Percentiles rank a stretch among this genome's conserved stretches.
Evolutionary conservation across 2,888 invertebrate species (phyloP).

Genomic region (Dicranocentrus wangi): DNA sequence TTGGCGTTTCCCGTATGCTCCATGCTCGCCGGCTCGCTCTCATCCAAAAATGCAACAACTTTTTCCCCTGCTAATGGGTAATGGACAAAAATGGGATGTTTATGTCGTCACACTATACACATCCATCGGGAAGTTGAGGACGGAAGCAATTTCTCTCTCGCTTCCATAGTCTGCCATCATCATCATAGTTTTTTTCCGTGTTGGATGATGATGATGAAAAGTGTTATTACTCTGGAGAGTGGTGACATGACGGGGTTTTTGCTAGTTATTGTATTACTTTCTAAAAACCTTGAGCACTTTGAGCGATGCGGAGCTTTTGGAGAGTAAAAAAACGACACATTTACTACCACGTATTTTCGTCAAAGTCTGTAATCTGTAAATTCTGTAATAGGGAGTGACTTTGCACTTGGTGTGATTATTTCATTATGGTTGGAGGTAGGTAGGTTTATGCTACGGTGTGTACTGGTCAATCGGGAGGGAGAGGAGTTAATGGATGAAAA

Average conservation of each 20-base stretch:
- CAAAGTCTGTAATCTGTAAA: conserved; percentile 32
- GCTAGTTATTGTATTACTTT: conserved; percentile 53
- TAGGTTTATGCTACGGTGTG: too few species aligned
- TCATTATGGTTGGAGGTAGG: conserved; percentile 42
- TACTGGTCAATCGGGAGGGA: too few species aligned
- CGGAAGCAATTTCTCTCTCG: conserved; percentile 55
- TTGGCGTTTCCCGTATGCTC: conserved; percentile 59
- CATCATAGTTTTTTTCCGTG: too few species aligned
- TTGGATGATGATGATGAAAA: conserved; percentile 54
- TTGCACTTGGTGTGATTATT: conserved; percentile 50
- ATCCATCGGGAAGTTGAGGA: conserved; percentile 5
- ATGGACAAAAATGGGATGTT: conserved; percentile 56
- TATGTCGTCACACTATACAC: conserved; percentile 20
- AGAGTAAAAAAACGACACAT: conserved; percentile 33
- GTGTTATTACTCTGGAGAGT: conserved; percentile 52
- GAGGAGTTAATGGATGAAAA: too few species aligned
- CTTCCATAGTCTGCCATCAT: too few species aligned
- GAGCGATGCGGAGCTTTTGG: too few species aligned
- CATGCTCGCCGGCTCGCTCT: too few species aligned
- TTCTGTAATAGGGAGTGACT: conserved; percentile 36
- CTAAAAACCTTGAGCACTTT: too few species aligned
- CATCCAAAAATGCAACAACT: neutral
- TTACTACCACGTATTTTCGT: too few species aligned
- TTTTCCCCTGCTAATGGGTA: conserved; percentile 46
- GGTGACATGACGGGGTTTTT: conserved; percentile 24